These are phyloP conservation scores for Plumapathes pennacea DNA, from an alignment of 92 coral and sea anemone species.

Conservation along the genomic window DNA sequence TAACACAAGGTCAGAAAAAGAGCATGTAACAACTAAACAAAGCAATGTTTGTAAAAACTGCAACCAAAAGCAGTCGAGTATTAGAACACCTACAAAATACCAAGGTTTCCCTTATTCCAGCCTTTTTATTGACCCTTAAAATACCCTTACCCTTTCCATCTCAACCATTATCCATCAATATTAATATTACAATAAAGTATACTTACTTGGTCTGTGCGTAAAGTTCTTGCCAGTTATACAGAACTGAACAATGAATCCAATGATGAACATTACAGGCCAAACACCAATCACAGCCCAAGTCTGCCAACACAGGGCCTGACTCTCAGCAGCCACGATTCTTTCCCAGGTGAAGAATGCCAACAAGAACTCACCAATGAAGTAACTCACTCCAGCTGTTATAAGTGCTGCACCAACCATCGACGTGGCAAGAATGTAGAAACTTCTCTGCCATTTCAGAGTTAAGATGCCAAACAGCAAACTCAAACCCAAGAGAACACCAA, in stretches of 20 bases:
- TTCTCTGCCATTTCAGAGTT: constrained; percentile 82
- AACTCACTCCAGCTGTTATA: constrained; percentile 68
- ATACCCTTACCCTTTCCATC: background rate
- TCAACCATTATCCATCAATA: background rate
- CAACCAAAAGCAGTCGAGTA: too few species aligned
- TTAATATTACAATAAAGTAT: too few species aligned
- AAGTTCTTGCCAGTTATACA: constrained; percentile 72
- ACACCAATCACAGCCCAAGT: constrained; percentile 79
- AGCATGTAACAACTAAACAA: background rate
- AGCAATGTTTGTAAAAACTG: background rate
- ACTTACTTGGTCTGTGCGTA: constrained; percentile 74
- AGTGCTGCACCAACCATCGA: constrained; percentile 85
- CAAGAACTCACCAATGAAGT: constrained; percentile 79
- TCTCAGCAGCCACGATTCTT: constrained; percentile 68
- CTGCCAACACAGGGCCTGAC: constrained; percentile 63
- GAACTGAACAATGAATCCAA: constrained; percentile 80
- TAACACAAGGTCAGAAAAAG: too few species aligned
- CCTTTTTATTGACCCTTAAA: too few species aligned
- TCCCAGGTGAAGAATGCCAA: constrained; percentile 74
- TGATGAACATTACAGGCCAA: constrained; percentile 78
- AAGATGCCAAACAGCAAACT: constrained; percentile 68
- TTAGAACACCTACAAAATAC: too few species aligned
- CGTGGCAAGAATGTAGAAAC: constrained; percentile 71
- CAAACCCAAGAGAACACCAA: constrained; percentile 80
- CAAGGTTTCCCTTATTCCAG: too few species aligned